Percentiles rank a stretch among this genome's conserved stretches.
These are phyloP conservation scores for Teinopalpus imperialis DNA, from an alignment of 2,888 invertebrate species.

Conservation along the genomic window DNA sequence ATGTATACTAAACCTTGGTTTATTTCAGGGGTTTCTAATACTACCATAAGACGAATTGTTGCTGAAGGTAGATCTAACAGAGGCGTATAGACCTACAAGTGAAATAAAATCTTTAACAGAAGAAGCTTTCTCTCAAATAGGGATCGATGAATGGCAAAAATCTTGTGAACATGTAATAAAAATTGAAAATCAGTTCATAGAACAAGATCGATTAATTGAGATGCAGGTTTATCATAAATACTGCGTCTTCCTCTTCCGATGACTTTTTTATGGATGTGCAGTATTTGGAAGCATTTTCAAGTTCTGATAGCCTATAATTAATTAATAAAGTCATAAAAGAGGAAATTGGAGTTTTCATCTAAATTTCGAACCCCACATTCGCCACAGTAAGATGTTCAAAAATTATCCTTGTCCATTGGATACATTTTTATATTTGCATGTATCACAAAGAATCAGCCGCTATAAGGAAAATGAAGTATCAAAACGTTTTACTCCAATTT, in stretches of 20 bases:
- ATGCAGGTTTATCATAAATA: conserved; percentile 24
- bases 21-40: too few species aligned
- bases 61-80: too few species aligned
- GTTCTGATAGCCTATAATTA: conserved; percentile 6
- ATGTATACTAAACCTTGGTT: too few species aligned
- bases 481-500: conserved; percentile 17
- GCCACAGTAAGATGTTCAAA: background rate
- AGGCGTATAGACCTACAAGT: conserved; percentile 1
- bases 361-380: background rate
- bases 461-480: conserved; percentile 9
- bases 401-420: background rate
- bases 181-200: conserved; percentile 17
- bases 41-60: too few species aligned
- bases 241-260: conserved; percentile 7
- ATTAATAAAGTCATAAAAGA: too few species aligned
- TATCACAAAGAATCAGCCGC: conserved; percentile 3
- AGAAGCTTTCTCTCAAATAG: conserved; percentile 15
- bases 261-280: conserved; percentile 1
- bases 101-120: too few species aligned
- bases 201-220: conserved; percentile 12
- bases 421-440: conserved; percentile 2
- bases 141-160: conserved; percentile 20
- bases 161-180: conserved; percentile 22
- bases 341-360: too few species aligned
- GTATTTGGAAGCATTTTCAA: conserved; percentile 2